Base-by-base conservation (phyloP, 2,888 invertebrate species). In the Formica aserva region DNA sequence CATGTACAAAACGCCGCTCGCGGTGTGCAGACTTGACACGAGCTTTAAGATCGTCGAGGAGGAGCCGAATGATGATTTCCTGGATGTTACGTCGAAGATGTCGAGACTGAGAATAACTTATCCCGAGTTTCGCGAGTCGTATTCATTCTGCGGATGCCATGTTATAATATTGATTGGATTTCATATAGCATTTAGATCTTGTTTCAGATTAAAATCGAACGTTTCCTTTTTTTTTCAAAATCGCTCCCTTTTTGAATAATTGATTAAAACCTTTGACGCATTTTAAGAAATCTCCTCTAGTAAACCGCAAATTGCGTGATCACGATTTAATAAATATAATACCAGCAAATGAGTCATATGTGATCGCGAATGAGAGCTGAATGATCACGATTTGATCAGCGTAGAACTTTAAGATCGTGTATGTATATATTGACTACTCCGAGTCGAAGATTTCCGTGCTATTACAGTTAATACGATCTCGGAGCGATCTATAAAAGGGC, bases 401-500 rank as follows among this genome's bases (percentile, higher is more conserved):
- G n/a, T 62, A 60, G 55, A 41, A 32, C 38, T 55, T 13, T 32
- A 29, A 57, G 13, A 13, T 62, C 29, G 80, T 60, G 4, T 76
- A 35, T 67, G 77, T 29, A 85, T 52, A 48, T 75, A 78, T 82
- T 81, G 82, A 82, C 82, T 41, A 35, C 71, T 89, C 81, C 86
- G 77, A 82, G 29, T 55, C 78, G 82, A 87, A 90, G 86, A 90
- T 92, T 91, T 92, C 91, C 88, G 84, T 82, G 88, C 91, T 86
- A 93, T 93, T 93, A 93, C 91, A 90, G 93, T 93, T 93, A 92
- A 93, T 93, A 89, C 90, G 92, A 88, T 91, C 90, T 81, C 80
- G 83, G 76, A 72, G 84, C 76, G 48, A 52, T 75, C 66, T 83
- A 22, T 83, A 82, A 88, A 85, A 85, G 13, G 60, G 32, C 83